phyloP scores from a whole-genome alignment of 2,888 invertebrate genomes.

The Saturnia japonica region DNA sequence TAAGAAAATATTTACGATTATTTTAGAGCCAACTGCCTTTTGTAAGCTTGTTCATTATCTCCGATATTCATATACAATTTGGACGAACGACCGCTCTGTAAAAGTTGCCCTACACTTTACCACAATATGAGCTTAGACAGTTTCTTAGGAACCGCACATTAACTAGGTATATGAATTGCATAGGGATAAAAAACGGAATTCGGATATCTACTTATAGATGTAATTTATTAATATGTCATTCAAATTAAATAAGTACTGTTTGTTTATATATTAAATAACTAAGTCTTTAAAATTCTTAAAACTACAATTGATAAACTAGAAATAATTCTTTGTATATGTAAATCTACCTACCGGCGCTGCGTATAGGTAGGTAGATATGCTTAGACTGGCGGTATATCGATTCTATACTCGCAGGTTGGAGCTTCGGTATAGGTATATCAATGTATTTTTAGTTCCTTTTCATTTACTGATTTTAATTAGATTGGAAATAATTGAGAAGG shows the following conservation, averaged over 20 bases:
- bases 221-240: not conserved
- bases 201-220: not conserved
- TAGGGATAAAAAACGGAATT: not conserved
- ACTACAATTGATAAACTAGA: too few relatives aligned
- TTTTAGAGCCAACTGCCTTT: constrained; percentile 36
- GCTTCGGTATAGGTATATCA: too few relatives aligned
- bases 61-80: constrained; percentile 23
- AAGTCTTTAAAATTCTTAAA: too few relatives aligned
- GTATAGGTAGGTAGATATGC: too few relatives aligned
- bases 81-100: constrained; percentile 12
- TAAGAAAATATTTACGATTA: constrained; percentile 44
- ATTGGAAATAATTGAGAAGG: not conserved
- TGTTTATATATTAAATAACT: too few relatives aligned
- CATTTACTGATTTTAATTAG: not conserved
- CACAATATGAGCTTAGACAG: not conserved
- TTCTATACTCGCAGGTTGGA: too few relatives aligned
- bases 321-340: too few relatives aligned
- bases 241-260: not conserved
- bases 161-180: not conserved
- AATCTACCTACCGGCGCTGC: too few relatives aligned
- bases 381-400: too few relatives aligned
- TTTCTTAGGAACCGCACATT: not conserved
- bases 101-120: not conserved
- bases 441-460: too few relatives aligned
- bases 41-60: constrained; percentile 26